phyloP scores from a whole-genome alignment of 2,113 vertebrate genomes.

The Amblyornis subalaris region DNA sequence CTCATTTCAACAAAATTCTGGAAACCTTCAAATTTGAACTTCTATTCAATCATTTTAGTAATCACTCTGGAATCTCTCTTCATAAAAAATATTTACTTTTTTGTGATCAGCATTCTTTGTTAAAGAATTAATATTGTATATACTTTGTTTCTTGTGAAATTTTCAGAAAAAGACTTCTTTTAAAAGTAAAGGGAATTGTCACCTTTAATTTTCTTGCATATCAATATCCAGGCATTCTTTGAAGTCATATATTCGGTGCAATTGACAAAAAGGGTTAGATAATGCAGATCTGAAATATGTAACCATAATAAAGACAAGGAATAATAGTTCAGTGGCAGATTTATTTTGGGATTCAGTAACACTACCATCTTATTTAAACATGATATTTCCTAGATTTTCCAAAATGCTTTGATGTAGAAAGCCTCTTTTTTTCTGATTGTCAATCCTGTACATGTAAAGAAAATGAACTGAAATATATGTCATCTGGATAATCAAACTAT shows the following conservation, averaged over 20 bases:
- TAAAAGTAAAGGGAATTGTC: neutral
- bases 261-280: neutral
- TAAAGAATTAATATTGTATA: neutral
- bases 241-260: neutral
- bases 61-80: neutral
- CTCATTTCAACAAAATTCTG: neutral
- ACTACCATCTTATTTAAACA: neutral
- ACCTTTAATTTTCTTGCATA: neutral
- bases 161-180: neutral
- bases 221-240: neutral
- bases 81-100: neutral
- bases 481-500: neutral
- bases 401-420: constrained; percentile 5
- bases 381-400: neutral
- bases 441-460: neutral
- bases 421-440: neutral
- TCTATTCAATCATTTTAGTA: neutral
- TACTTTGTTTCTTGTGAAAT: neutral
- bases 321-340: neutral
- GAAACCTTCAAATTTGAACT: neutral
- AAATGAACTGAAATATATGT: neutral
- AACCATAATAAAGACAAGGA: neutral
- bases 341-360: neutral
- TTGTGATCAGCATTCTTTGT: neutral
- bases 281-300: neutral